phyloP scores from a whole-genome alignment of 2,113 vertebrate species.

The Apteryx owenii region DNA sequence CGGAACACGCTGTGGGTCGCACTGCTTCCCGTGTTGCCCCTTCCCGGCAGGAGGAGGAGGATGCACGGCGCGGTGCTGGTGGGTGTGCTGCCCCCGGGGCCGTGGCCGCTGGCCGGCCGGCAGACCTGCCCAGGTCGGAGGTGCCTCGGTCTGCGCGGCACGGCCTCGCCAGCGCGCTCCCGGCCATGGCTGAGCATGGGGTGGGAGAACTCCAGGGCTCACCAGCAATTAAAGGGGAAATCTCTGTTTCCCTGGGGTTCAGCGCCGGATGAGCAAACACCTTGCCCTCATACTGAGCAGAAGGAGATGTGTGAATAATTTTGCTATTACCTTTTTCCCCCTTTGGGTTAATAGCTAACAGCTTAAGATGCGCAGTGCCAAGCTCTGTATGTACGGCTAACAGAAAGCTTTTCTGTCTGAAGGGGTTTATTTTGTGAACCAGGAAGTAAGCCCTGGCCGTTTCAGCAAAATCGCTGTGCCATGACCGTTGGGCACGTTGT shows the following conservation, averaged over 20 bases:
- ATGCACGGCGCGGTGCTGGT: no score
- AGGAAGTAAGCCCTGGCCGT: background rate
- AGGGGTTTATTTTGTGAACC: background rate
- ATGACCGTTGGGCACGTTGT: fast-evolving
- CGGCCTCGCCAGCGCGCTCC: no score
- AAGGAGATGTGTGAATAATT: background rate
- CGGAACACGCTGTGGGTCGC: no score
- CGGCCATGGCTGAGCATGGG: background rate
- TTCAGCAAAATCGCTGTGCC: background rate
- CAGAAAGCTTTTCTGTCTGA: background rate
- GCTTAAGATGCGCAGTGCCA: background rate
- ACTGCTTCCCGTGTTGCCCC: no score
- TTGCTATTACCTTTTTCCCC: background rate
- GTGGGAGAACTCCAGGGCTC: background rate
- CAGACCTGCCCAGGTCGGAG: no score
- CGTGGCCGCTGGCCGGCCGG: no score
- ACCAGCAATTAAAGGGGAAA: background rate
- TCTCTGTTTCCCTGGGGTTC: background rate
- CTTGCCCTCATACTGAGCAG: background rate
- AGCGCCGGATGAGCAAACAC: fast-evolving
- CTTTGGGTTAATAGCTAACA: background rate
- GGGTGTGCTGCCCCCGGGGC: no score
- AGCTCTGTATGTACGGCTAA: background rate
- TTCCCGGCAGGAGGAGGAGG: no score
- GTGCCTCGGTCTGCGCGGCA: no score